These are phyloP conservation scores for Pipistrellus pipistrellus DNA, from an alignment of 2,797 vertebrate genomes.

Conservation along the genomic window DNA sequence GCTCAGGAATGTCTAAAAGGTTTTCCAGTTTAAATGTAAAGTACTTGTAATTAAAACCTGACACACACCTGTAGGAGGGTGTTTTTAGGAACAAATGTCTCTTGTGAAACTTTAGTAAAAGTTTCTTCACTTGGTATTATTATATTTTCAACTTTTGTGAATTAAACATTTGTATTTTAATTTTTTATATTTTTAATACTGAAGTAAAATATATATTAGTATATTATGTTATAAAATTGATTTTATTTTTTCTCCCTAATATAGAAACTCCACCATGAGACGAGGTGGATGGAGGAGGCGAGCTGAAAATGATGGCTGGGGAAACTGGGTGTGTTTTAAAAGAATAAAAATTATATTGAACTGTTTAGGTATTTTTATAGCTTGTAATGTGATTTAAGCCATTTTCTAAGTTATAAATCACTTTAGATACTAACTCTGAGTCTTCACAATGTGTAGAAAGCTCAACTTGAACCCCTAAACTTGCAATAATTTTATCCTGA, in stretches of 20 bases:
- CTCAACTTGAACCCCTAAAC: neutral
- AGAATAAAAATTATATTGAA: constrained; percentile 68
- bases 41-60: neutral
- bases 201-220: constrained; percentile 59
- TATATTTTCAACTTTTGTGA: constrained; percentile 34
- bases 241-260: constrained; percentile 58
- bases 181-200: constrained; percentile 52
- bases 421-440: neutral
- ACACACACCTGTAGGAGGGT: neutral
- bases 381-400: constrained; percentile 53
- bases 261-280: constrained; percentile 96
- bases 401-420: constrained; percentile 35
- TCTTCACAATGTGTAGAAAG: constrained; percentile 43
- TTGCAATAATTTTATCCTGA: constrained; percentile 63
- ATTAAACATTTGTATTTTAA: constrained; percentile 58
- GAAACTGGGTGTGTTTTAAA: constrained; percentile 91
- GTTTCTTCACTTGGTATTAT: neutral
- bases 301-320: constrained; percentile 96
- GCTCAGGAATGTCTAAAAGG: neutral
- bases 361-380: constrained; percentile 66
- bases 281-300: constrained; percentile 97
- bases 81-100: constrained; percentile 29
- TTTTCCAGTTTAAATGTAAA: constrained; percentile 14
- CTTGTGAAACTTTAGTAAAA: constrained; percentile 44
- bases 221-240: constrained; percentile 50